Percentiles rank a stretch among this genome's conserved stretches.
phyloP scores from a whole-genome alignment of 2,888 invertebrate genomes.

The Meiosimyza decipiens region DNA sequence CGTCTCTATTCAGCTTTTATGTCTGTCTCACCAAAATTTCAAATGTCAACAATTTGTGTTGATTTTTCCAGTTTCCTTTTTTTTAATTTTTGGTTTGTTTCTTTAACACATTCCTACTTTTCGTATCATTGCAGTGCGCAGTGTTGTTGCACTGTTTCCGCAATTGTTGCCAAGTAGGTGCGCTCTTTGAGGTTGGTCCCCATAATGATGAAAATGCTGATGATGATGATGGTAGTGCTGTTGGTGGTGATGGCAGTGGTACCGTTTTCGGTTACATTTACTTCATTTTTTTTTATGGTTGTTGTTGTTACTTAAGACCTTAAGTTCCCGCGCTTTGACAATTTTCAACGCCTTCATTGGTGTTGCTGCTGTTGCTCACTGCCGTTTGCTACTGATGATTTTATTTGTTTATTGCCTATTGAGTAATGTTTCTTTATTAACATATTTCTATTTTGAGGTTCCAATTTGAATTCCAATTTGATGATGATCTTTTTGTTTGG shows the following conservation, averaged over 20 bases:
- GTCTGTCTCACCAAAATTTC: constrained; percentile 3
- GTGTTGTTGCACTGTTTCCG: constrained; percentile 31
- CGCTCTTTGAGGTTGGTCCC: constrained; percentile 35
- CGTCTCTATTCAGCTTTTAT: constrained; percentile 4
- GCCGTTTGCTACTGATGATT: constrained; percentile 29
- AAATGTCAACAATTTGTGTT: constrained; percentile 29
- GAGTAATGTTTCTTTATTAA: constrained; percentile 15
- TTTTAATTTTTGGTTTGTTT: neutral
- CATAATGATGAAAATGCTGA: neutral
- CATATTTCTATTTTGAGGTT: constrained; percentile 12
- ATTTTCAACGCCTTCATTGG: constrained; percentile 32
- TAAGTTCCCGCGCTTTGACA: constrained; percentile 31
- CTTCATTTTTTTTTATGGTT: neutral
- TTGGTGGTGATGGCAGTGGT: constrained; percentile 33
- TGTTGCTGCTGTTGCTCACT: neutral
- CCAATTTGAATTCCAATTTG: constrained; percentile 20
- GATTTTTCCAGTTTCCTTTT: constrained; percentile 25
- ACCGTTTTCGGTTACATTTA: constrained; percentile 16
- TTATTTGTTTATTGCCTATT: constrained; percentile 22
- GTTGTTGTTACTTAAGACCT: constrained; percentile 5
- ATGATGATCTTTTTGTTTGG: constrained; percentile 6
- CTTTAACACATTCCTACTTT: neutral
- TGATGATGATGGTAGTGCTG: neutral
- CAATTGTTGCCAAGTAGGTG: constrained; percentile 25
- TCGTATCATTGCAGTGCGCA: constrained; percentile 31